A percentile compares a stretch with the other conserved stretches of the same genome.
phyloP scores from a whole-genome alignment of 1,140 invertebrate genomes.

The Frieseomelitta varia region DNA sequence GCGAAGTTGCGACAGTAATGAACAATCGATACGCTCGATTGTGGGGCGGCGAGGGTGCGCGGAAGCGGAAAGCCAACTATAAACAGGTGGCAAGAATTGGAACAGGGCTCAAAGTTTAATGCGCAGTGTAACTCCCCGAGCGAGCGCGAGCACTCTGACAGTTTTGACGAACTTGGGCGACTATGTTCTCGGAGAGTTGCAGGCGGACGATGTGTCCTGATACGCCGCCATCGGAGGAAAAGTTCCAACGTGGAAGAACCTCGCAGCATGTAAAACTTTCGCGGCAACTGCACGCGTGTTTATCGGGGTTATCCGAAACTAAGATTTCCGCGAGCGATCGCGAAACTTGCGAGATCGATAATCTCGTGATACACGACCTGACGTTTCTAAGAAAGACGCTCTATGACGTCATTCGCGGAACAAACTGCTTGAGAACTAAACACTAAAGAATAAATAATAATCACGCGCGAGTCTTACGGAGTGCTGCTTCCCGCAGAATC shows the following conservation, averaged over 20 bases:
- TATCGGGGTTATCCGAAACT: background rate
- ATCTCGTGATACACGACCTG: background rate
- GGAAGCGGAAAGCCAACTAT: conserved; percentile 10
- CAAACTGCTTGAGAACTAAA: too few relatives aligned
- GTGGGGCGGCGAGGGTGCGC: background rate
- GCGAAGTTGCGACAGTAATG: conserved; percentile 57
- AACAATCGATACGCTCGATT: conserved; percentile 53
- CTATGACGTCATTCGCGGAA: background rate
- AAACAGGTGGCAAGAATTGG: conserved; percentile 50
- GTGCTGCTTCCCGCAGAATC: too few relatives aligned
- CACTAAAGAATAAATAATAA: too few relatives aligned
- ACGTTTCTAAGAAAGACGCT: background rate
- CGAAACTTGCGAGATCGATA: background rate
- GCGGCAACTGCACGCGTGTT: background rate
- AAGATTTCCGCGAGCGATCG: background rate
- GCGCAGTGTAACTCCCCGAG: conserved; percentile 10
- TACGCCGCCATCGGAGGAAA: background rate
- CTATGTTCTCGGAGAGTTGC: conserved; percentile 24
- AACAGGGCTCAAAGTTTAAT: conserved; percentile 45
- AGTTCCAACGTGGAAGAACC: background rate
- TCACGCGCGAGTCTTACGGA: too few relatives aligned
- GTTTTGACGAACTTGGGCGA: conserved; percentile 58
- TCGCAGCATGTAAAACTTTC: conserved; percentile 7
- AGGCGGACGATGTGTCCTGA: conserved; percentile 13
- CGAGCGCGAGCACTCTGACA: conserved; percentile 45